Percentiles rank a stretch among this genome's conserved stretches.
Conservation (phyloP, 2,113 vertebrate genomes). For the Charadrius vociferus region DNA sequence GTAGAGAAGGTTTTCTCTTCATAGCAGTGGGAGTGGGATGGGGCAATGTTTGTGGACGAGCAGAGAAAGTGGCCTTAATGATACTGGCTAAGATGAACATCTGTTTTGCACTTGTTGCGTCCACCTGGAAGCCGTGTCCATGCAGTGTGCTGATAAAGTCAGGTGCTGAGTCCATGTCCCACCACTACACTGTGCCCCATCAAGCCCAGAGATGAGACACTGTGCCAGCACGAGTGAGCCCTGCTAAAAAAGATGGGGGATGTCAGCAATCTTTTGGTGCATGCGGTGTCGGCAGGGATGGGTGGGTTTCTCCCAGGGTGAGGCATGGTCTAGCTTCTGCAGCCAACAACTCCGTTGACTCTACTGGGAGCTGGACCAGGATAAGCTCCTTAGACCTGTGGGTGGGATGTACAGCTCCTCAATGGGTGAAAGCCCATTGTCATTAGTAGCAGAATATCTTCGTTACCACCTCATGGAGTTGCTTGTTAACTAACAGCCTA, state of each 20-base stretch:
- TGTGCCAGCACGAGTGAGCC: not conserved
- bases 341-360: accelerated
- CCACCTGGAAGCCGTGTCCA: not conserved
- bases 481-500: not conserved
- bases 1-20: not conserved
- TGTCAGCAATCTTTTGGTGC: not conserved
- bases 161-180: not conserved
- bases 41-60: not conserved
- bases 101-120: not conserved
- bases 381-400: not conserved
- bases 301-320: not conserved
- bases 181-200: accelerated
- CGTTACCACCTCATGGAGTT: accelerated
- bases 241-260: not conserved
- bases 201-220: not conserved
- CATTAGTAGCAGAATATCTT: not conserved
- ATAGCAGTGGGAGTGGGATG: not conserved
- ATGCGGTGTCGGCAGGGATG: accelerated
- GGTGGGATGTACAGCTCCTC: not conserved
- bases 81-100: not conserved
- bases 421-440: not conserved
- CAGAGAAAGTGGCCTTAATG: not conserved
- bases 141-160: not conserved
- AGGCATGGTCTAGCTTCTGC: not conserved
- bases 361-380: not conserved